These are phyloP conservation scores for Zaprionus ornatus DNA, from an alignment of 1,140 invertebrate genomes.

Conservation along the genomic window DNA sequence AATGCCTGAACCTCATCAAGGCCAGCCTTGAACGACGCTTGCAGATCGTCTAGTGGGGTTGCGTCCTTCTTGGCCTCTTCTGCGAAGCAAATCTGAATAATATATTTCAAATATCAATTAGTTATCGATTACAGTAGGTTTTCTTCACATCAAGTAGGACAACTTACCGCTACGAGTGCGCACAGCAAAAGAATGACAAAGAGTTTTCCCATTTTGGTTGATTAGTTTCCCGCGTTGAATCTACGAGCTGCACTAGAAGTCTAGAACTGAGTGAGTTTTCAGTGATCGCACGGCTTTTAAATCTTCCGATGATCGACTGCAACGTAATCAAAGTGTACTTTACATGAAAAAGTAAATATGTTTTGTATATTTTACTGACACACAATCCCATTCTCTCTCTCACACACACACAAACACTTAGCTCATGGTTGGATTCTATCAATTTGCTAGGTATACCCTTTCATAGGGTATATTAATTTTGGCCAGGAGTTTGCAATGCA, in stretches of 20 bases:
- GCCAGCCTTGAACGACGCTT: neutral
- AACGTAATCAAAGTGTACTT: neutral
- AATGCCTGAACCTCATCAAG: neutral
- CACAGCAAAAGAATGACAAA: constrained; percentile 20
- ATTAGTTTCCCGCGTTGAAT: neutral
- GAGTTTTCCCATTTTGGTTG: constrained; percentile 19
- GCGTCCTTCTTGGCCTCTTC: constrained; percentile 18
- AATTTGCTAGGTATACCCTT: neutral
- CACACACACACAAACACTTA: neutral
- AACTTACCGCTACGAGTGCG: constrained; percentile 25
- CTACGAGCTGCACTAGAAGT: neutral
- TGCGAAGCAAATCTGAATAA: constrained; percentile 8
- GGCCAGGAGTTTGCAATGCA: too few relatives aligned
- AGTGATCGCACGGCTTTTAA: neutral
- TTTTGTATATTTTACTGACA: neutral
- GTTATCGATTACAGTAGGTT: neutral
- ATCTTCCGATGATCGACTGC: neutral
- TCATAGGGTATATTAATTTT: too few relatives aligned
- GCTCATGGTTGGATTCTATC: neutral
- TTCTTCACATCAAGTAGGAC: neutral
- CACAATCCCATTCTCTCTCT: neutral
- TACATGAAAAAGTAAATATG: neutral
- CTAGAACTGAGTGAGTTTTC: constrained; percentile 6
- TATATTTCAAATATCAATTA: neutral
- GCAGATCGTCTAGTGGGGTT: neutral